These are phyloP conservation scores for Thamnophis sirtalis DNA, from an alignment of 2,113 vertebrate species.

Conservation along the genomic window DNA sequence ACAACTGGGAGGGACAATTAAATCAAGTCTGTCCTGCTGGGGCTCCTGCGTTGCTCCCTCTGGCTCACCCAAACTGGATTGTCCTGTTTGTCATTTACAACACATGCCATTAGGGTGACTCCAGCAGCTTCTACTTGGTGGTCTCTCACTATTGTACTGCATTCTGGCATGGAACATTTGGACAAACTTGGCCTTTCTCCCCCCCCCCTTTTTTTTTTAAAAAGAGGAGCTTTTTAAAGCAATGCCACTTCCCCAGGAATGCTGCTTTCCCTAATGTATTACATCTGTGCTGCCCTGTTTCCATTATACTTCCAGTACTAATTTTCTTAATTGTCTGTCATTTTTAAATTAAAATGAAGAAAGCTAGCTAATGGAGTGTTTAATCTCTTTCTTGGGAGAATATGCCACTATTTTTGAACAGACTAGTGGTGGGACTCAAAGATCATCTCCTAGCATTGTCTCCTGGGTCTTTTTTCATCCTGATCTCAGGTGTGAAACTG, in stretches of 20 bases:
- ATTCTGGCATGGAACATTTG: background rate
- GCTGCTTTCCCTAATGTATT: background rate
- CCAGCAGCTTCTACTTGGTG: background rate
- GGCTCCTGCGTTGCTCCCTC: background rate
- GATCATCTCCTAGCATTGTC: background rate
- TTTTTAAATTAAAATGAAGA: background rate
- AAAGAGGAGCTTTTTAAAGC: background rate
- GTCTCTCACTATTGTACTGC: background rate
- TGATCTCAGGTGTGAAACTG: background rate
- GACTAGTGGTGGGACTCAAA: background rate
- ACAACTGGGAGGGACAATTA: background rate
- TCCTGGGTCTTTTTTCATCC: background rate
- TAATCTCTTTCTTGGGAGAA: background rate
- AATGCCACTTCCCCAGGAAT: background rate
- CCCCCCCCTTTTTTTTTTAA: background rate
- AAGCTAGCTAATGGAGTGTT: background rate
- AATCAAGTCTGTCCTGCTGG: background rate
- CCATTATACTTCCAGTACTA: background rate
- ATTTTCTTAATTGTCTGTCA: background rate
- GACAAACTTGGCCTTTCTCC: too few relatives aligned
- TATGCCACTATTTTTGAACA: background rate
- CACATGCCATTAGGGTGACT: background rate
- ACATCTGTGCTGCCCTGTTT: background rate
- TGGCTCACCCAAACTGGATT: slow-evolving; percentile 17
- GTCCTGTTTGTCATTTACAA: background rate